Percentiles rank a stretch among this genome's conserved stretches.
These are phyloP conservation scores for Rotaria sp. DNA, from an alignment of 2,888 invertebrate genomes.

Conservation along the genomic window DNA sequence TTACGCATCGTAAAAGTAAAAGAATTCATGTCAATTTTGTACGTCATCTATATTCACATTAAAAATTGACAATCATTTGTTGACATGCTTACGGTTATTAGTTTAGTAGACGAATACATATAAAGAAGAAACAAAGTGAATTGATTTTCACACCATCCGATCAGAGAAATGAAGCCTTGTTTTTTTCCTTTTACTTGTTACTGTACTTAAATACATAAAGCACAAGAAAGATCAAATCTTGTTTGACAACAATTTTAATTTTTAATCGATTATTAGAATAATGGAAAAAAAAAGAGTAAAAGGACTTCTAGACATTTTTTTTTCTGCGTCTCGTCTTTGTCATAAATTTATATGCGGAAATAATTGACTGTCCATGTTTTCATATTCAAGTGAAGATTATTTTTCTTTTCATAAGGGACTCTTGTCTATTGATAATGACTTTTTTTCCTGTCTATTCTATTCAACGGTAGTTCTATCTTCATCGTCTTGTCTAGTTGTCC, in stretches of 20 bases:
- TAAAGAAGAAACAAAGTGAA: slow-evolving; percentile 14
- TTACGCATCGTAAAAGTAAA: background rate
- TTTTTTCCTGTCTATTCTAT: background rate
- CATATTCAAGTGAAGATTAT: background rate
- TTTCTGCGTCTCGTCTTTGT: too few relatives aligned
- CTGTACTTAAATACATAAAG: background rate
- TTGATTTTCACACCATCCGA: slow-evolving; percentile 8
- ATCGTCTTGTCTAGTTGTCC: background rate
- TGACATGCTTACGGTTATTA: slow-evolving; percentile 13
- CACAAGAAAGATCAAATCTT: background rate
- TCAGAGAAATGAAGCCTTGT: background rate
- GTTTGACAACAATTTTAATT: background rate
- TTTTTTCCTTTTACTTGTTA: background rate
- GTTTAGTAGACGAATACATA: slow-evolving; percentile 9
- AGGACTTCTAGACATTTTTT: background rate
- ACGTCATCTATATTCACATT: slow-evolving; percentile 5
- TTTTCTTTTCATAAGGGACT: background rate
- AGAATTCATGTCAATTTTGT: background rate
- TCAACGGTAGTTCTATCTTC: slow-evolving; percentile 2
- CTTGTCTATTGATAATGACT: background rate
- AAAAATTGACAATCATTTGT: slow-evolving; percentile 11
- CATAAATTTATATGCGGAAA: background rate
- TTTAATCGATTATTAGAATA: background rate
- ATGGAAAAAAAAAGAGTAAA: background rate
- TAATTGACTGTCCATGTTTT: background rate